Evolutionary conservation across 1,140 invertebrate genomes (phyloP).

Genomic region (Propsilocerus akamusi): DNA sequence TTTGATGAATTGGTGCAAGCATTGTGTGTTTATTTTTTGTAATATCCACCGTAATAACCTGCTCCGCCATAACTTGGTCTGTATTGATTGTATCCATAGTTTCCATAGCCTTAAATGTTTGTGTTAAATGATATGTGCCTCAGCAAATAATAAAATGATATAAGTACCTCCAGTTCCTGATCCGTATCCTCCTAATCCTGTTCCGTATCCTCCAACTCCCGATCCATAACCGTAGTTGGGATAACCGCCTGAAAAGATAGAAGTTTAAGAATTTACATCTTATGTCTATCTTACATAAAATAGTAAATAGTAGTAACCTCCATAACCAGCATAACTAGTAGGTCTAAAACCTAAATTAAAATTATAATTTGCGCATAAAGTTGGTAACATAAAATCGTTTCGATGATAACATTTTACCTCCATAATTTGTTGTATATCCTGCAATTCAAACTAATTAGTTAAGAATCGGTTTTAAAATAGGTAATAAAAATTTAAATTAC

Average conservation of each 20-base stretch:
- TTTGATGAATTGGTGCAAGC: neutral
- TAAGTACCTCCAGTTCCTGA: neutral
- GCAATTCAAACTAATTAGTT: neutral
- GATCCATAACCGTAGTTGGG: neutral
- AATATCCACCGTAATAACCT: slow-evolving; percentile 1
- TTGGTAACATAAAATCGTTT: neutral
- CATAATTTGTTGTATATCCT: neutral
- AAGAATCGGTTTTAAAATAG: neutral
- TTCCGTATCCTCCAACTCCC: neutral
- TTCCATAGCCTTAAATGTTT: neutral
- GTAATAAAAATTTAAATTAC: neutral
- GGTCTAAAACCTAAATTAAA: neutral
- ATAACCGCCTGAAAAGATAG: neutral
- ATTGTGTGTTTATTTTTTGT: neutral
- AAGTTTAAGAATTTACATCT: neutral
- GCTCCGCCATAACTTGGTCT: neutral
- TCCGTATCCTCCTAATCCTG: neutral
- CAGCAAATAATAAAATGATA: too few species aligned
- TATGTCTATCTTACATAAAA: neutral
- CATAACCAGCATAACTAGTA: neutral
- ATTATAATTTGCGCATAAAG: neutral
- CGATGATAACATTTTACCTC: neutral
- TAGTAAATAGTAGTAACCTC: neutral
- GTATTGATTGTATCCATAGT: neutral
- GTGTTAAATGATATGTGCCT: too few species aligned